A percentile compares a stretch with the other conserved stretches of the same genome.
Conservation (phyloP, 2,888 invertebrate genomes). For the Meghimatium bilineatum region DNA sequence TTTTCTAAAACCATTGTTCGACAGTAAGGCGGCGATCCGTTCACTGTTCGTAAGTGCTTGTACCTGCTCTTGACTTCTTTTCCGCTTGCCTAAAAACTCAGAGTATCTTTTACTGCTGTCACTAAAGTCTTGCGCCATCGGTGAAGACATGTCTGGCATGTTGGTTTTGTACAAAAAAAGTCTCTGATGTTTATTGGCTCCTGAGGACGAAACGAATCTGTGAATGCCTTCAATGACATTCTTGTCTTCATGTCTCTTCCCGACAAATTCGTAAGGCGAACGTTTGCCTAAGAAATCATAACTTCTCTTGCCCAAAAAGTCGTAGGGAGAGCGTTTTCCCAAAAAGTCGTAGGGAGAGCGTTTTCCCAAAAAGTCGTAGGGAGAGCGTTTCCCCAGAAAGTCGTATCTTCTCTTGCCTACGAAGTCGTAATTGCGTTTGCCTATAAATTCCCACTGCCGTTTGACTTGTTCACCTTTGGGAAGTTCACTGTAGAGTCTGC, state of each 20-base stretch:
- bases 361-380: constrained; percentile 29
- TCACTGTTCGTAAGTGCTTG: constrained; percentile 5
- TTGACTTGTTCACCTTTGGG: not conserved
- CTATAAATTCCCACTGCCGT: constrained; percentile 30
- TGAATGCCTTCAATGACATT: not conserved
- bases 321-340: constrained; percentile 8
- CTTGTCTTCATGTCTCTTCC: not conserved
- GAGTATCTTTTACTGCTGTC: constrained; percentile 20
- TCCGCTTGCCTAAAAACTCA: constrained; percentile 31
- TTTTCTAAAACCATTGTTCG: constrained; percentile 30
- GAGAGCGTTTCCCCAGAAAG: constrained; percentile 22
- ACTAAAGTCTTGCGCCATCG: not conserved
- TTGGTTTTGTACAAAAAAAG: not conserved
- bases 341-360: constrained; percentile 8
- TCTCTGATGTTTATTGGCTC: too few relatives aligned
- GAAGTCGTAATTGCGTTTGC: constrained; percentile 28
- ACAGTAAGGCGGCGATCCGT: constrained; percentile 25
- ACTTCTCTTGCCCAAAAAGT: constrained; percentile 6
- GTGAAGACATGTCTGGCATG: not conserved
- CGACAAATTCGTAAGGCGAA: constrained; percentile 26
- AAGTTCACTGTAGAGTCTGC: not conserved
- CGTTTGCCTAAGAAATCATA: constrained; percentile 29
- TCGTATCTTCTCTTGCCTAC: constrained; percentile 26
- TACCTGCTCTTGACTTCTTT: constrained; percentile 10
- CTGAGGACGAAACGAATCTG: not conserved